These are phyloP conservation scores for Acropora tenuis DNA, from an alignment of 64 coral and sea anemone species.

Conservation along the genomic window DNA sequence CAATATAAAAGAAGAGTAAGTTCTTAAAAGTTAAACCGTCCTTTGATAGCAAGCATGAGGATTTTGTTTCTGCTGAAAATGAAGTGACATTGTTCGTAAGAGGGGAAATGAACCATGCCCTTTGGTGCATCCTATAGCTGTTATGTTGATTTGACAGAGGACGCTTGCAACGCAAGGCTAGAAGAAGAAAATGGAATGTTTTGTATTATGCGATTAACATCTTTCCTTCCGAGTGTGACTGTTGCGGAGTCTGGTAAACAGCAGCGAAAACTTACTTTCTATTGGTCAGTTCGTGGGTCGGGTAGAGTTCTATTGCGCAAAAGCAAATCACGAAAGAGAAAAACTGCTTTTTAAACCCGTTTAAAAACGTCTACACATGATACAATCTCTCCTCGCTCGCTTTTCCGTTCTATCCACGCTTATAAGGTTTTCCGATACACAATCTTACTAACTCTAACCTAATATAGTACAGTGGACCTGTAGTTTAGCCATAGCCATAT, in stretches of 20 bases:
- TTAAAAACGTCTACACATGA: too few species aligned
- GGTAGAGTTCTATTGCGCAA: neutral
- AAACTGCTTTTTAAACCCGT: too few species aligned
- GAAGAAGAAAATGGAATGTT: neutral
- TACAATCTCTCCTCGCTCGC: conserved; percentile 19
- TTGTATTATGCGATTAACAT: conserved; percentile 26
- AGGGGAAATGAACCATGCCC: conserved; percentile 43
- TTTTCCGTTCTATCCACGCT: conserved; percentile 64
- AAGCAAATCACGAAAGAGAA: too few species aligned
- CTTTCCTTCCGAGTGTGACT: conserved; percentile 27
- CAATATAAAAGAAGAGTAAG: conserved; percentile 3
- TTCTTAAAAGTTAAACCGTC: conserved; percentile 57
- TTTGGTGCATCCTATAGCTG: neutral
- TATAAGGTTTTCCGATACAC: conserved; percentile 12
- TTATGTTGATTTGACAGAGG: neutral
- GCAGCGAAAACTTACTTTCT: conserved; percentile 17
- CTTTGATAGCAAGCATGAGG: conserved; percentile 30
- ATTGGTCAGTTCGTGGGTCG: conserved; percentile 52
- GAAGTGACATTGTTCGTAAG: conserved; percentile 30
- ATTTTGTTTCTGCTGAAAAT: conserved; percentile 42
- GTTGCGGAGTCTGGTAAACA: neutral
- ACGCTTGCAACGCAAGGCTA: neutral
- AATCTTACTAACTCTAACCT: too few species aligned
- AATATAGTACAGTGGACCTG: too few species aligned
- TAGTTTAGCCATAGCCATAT: too few species aligned